These are phyloP conservation scores for Saturnia japonica DNA, from an alignment of 2,888 invertebrate species.

Conservation along the genomic window DNA sequence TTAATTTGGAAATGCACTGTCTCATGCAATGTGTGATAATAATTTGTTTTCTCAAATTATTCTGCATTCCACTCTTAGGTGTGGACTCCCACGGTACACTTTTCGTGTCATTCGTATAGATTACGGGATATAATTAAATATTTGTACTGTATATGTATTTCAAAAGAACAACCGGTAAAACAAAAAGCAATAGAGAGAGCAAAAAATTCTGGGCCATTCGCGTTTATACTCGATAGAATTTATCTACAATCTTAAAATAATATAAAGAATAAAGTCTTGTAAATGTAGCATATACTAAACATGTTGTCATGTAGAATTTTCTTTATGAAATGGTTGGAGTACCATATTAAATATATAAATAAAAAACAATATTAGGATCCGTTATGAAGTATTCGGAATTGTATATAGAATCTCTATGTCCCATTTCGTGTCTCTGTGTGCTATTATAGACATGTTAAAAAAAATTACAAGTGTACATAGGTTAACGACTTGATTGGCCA, in stretches of 20 bases:
- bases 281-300: background rate
- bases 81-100: background rate
- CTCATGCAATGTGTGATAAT: background rate
- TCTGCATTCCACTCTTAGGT: background rate
- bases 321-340: background rate
- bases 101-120: background rate
- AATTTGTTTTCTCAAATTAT: background rate
- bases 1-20: constrained; percentile 37
- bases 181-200: background rate
- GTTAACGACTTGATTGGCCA: constrained; percentile 77
- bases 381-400: background rate
- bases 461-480: constrained; percentile 36
- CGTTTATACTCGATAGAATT: too few species aligned
- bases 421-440: constrained; percentile 5
- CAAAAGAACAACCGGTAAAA: background rate
- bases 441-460: constrained; percentile 17
- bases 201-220: background rate
- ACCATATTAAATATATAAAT: background rate
- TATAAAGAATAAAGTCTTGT: too few species aligned
- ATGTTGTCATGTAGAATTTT: background rate
- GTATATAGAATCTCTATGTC: constrained; percentile 3
- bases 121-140: background rate
- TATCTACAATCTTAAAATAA: too few species aligned
- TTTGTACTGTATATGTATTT: background rate
- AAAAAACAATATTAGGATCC: background rate